These are phyloP conservation scores for Brachypteracias leptosomus DNA, from an alignment of 2,113 vertebrate species.

Conservation along the genomic window DNA sequence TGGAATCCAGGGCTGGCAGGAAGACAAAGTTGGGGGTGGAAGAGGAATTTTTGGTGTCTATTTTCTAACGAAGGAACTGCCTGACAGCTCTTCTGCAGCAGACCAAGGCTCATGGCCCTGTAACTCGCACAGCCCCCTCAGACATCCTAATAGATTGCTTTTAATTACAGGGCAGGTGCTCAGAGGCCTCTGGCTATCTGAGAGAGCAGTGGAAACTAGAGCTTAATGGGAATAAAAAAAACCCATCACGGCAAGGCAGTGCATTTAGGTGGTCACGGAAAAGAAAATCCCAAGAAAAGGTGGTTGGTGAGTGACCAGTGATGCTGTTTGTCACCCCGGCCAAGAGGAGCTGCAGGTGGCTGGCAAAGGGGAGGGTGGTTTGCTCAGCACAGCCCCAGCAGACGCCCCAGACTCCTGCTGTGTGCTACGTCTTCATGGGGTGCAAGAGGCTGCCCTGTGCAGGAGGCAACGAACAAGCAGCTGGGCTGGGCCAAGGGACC, in stretches of 20 bases:
- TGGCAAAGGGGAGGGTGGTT: neutral
- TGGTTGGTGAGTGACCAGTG: rapidly evolving
- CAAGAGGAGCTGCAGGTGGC: neutral
- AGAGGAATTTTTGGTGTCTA: slow-evolving; percentile 45
- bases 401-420: neutral
- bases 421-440: rapidly evolving
- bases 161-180: slow-evolving; percentile 24
- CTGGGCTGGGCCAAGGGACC: neutral
- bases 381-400: neutral
- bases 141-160: neutral
- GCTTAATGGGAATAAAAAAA: neutral
- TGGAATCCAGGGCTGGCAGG: slow-evolving; percentile 60
- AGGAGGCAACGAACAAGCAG: rapidly evolving
- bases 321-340: neutral
- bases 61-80: slow-evolving; percentile 34
- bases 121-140: neutral
- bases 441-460: neutral
- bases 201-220: neutral
- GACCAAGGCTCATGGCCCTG: neutral
- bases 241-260: neutral
- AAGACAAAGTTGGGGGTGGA: slow-evolving; percentile 41
- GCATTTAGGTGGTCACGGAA: neutral
- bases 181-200: neutral
- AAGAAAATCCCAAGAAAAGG: neutral
- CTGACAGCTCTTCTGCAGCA: slow-evolving; percentile 27